Evolutionary conservation across 2,797 vertebrate species (phyloP), one percentile per base, ranked within the genome.

Genomic region (Lepus oiostolus): DNA sequence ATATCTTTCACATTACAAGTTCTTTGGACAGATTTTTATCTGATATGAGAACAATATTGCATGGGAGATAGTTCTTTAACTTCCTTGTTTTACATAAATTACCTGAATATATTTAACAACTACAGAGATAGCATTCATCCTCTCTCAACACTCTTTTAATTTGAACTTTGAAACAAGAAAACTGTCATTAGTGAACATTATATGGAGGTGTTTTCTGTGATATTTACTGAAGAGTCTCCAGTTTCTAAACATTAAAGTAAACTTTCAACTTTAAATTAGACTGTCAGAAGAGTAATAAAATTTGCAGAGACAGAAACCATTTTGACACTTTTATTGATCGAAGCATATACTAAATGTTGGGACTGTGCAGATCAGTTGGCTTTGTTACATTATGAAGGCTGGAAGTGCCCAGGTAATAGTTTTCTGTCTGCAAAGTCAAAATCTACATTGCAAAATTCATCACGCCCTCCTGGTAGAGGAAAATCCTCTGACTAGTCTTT

Each of bases 191-290:
- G 5, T 90, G 62, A 95, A 21, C 38, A 84, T 95, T 88, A 16
- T 7, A 3, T 50, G 70, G 11, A 96, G 96, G 92, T 88, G 72
- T 94, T 97, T 91, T 92, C 30, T 3, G 26, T 96, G 24, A 12
- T 94, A 58, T 58, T 87, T 93, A 32, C 60, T 90, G 79, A 96
- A 92, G 3, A 26, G 83, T 76, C 92, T 79, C 21, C 62, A 77
- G n/a, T 81, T 96, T 94, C 93, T 80, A 58, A 52, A 8, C 58
- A 90, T 94, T 95, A 89, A 92, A 88, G 95, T 86, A 97, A 96
- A 50, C 0, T 28, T 93, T 87, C 91, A 89, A 83, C 72, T 47
- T 47, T 47, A 47, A 47, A 32, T 54, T 85, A 47, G 72, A 79
- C 76, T 88, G 38, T 50, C 88, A 52, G 26, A 90, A 89, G 11